These are phyloP conservation scores for Tokudaia tokunoshimensis DNA, from an alignment of 2,797 vertebrate species.

Conservation along the genomic window DNA sequence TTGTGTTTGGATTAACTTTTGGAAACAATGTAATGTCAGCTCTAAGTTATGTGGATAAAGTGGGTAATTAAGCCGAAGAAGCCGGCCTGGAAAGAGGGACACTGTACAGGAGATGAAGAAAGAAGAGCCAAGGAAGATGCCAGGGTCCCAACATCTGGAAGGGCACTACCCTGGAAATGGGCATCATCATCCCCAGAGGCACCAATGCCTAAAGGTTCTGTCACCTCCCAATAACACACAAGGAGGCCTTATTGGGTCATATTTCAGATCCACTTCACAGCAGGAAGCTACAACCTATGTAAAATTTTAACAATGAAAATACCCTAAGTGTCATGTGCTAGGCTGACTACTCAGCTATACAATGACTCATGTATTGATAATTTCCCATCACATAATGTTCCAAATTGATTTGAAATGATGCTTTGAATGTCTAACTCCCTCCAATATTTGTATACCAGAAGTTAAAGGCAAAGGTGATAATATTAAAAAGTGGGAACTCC, in stretches of 20 bases:
- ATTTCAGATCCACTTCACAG: not conserved
- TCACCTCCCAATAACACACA: not conserved
- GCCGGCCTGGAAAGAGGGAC: not conserved
- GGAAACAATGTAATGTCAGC: constrained; percentile 19
- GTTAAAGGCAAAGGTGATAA: not conserved
- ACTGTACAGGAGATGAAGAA: not conserved
- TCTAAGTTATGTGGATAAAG: not conserved
- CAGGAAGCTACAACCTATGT: not conserved
- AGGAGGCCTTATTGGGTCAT: not conserved
- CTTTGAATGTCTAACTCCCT: not conserved
- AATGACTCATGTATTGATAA: not conserved
- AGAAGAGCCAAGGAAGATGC: not conserved
- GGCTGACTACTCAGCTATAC: not conserved
- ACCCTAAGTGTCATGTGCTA: not conserved
- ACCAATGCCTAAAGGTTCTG: not conserved
- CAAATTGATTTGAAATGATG: not conserved
- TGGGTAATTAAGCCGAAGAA: not conserved
- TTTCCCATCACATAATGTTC: not conserved
- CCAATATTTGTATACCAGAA: not conserved
- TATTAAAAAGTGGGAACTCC: not conserved
- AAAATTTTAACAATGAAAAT: not conserved
- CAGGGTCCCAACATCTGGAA: not conserved
- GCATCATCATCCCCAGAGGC: too few species aligned
- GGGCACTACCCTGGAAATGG: not conserved
- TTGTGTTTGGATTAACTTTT: constrained; percentile 16